A percentile compares a stretch with the other conserved stretches of the same genome.
Conservation (phyloP, 2,113 vertebrate species). For the Ancistrus triradiatus region DNA sequence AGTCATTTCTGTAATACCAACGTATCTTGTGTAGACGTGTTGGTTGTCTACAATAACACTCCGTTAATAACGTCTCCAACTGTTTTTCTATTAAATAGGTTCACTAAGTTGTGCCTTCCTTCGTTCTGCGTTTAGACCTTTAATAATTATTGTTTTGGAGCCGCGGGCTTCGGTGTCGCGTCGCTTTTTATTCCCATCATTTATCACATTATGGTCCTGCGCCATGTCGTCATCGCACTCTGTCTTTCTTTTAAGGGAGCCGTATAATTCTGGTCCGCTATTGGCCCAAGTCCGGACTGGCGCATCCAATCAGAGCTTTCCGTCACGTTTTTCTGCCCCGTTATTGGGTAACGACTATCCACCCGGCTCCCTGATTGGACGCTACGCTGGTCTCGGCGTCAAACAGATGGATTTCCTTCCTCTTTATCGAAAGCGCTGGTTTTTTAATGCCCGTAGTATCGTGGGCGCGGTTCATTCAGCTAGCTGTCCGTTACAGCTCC, state of each 20-base stretch:
- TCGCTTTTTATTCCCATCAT: too few relatives aligned
- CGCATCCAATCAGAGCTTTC: conserved; percentile 10
- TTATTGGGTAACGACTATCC: conserved; percentile 9
- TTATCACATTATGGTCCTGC: too few relatives aligned
- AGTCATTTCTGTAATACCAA: too few relatives aligned
- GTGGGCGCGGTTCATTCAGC: conserved; percentile 48
- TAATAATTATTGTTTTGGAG: too few relatives aligned
- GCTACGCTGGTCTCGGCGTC: conserved; percentile 8
- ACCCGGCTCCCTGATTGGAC: conserved; percentile 27
- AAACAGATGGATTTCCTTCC: conserved; percentile 48
- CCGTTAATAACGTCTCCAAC: too few relatives aligned
- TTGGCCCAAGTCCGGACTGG: conserved; percentile 13
- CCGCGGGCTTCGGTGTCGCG: too few relatives aligned
- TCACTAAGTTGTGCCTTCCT: too few relatives aligned
- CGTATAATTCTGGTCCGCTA: neutral
- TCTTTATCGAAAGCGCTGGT: conserved; percentile 36
- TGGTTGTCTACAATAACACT: too few relatives aligned
- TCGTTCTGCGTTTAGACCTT: too few relatives aligned
- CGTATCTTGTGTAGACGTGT: too few relatives aligned
- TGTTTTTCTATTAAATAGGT: too few relatives aligned
- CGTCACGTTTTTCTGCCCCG: neutral
- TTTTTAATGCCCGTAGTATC: conserved; percentile 37
- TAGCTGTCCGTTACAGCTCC: neutral
- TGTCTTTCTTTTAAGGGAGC: neutral
- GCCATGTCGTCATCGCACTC: conserved; percentile 30